A percentile compares a stretch with the other conserved stretches of the same genome.
Evolutionary conservation across 2,888 invertebrate genomes (phyloP).

Genomic region (Eupithecia centaureata): DNA sequence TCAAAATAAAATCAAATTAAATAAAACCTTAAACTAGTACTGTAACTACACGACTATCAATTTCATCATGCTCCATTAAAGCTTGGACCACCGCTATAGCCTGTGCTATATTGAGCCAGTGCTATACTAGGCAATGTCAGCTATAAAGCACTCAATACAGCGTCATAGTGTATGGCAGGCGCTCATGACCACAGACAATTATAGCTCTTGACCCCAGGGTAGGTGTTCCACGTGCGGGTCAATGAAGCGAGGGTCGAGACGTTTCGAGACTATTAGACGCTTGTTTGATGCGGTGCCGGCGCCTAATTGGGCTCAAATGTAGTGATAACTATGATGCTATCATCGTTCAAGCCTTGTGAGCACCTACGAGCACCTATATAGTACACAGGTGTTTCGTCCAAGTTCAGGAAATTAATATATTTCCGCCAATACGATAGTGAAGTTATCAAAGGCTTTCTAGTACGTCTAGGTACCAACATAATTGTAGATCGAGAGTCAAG

Average conservation of each 20-base stretch:
- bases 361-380: neutral
- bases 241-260: constrained; percentile 60
- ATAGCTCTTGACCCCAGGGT: constrained; percentile 69
- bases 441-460: neutral
- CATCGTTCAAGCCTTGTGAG: neutral
- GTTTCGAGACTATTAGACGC: constrained; percentile 50
- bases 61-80: neutral
- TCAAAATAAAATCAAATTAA: too few relatives aligned
- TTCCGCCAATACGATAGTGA: neutral
- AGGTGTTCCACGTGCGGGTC: constrained; percentile 56
- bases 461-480: neutral
- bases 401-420: neutral
- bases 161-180: constrained; percentile 33
- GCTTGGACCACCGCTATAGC: neutral
- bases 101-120: neutral
- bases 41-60: neutral
- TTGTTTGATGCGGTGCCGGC: constrained; percentile 42
- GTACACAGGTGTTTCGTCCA: neutral
- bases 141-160: constrained; percentile 34
- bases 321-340: constrained; percentile 29
- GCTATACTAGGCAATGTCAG: neutral
- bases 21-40: too few relatives aligned
- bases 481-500: neutral
- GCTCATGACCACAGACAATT: constrained; percentile 60
- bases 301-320: constrained; percentile 38